Conservation (phyloP, 2,888 invertebrate genomes). For the Aphrophora alni region DNA sequence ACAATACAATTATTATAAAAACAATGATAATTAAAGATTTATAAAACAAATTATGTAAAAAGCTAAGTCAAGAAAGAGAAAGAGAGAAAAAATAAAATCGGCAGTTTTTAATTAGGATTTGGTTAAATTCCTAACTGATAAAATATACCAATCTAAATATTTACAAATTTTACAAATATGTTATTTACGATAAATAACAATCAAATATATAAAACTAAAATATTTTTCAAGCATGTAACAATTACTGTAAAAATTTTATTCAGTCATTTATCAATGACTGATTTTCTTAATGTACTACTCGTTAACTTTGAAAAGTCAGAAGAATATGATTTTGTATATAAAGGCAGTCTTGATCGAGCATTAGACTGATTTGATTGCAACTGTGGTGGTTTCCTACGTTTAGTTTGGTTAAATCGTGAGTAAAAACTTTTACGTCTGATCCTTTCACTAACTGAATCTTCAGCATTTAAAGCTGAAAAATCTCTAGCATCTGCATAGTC, state of each 20-base stretch:
- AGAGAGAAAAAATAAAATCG: not conserved
- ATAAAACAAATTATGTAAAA: not conserved
- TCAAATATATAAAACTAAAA: not conserved
- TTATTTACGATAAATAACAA: slow-evolving; percentile 6
- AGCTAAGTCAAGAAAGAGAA: not conserved
- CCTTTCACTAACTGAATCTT: slow-evolving; percentile 81
- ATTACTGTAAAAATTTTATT: not conserved
- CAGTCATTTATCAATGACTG: not conserved
- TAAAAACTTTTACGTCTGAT: slow-evolving; percentile 90
- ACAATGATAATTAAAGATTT: not conserved
- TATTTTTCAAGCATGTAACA: not conserved
- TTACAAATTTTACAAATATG: not conserved
- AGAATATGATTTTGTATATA: slow-evolving; percentile 35
- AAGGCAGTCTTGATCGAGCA: slow-evolving; percentile 31
- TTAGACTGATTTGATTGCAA: not conserved
- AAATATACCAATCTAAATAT: not conserved
- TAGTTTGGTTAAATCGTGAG: slow-evolving; percentile 80
- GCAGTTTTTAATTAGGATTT: not conserved
- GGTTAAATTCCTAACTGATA: not conserved
- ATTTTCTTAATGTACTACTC: not conserved
- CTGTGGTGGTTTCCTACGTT: slow-evolving; percentile 63
- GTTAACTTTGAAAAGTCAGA: slow-evolving; percentile 24
- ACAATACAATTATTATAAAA: not conserved
- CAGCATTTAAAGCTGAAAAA: slow-evolving; percentile 56
- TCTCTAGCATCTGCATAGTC: slow-evolving; percentile 58